Evolutionary conservation across 53 echinoderm and acorn worm species (phyloP).

Genomic region (Holothuria leucospilota): DNA sequence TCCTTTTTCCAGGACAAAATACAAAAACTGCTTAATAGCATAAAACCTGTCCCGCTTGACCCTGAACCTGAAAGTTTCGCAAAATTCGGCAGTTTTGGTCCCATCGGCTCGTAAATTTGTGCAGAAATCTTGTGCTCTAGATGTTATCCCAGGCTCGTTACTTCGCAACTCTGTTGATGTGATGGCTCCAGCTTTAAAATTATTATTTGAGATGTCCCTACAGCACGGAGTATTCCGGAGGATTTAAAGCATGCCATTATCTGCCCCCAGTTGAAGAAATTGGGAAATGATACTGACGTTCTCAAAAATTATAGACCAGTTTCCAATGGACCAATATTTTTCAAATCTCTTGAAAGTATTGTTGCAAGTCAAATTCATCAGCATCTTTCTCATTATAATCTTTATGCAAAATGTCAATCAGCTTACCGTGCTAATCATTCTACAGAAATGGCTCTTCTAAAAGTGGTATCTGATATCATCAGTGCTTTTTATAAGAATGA

Average conservation of each 20-base stretch:
- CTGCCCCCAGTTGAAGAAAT: not conserved
- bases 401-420: not conserved
- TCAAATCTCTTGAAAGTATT: not conserved
- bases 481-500: constrained; percentile 38
- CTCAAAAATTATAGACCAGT: constrained; percentile 16
- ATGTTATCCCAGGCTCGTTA: too few species aligned
- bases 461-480: constrained; percentile 41
- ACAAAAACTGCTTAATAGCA: too few species aligned
- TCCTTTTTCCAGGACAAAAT: too few species aligned
- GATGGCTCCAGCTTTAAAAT: too few species aligned
- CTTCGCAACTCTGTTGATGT: too few species aligned
- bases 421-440: constrained; percentile 16
- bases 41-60: not conserved
- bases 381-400: not conserved
- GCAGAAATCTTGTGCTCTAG: not conserved
- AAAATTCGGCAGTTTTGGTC: too few species aligned
- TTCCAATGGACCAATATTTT: not conserved
- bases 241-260: not conserved
- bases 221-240: not conserved
- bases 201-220: too few species aligned
- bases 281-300: not conserved
- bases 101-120: not conserved
- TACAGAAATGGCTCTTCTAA: constrained; percentile 32
- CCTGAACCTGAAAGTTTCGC: too few species aligned
- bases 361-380: not conserved